phyloP scores from a whole-genome alignment of 2,888 invertebrate genomes.

The Apomyelois bistriatella region DNA sequence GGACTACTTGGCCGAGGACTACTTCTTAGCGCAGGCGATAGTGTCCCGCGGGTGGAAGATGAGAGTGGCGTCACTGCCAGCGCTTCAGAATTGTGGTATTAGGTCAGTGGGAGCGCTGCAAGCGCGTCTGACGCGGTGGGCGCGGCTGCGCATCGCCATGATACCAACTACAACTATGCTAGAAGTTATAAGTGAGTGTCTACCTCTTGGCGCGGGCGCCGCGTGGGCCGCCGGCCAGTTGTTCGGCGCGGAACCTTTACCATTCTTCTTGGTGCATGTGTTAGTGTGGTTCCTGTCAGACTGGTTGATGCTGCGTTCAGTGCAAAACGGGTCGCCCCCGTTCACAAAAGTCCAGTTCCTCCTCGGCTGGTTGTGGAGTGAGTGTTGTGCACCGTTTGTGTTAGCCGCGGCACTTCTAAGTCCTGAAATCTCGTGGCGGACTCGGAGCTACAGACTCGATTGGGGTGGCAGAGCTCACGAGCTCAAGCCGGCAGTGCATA shows the following conservation, averaged over 20 bases:
- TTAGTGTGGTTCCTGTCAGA: conserved; percentile 97
- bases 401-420: conserved; percentile 92
- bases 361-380: conserved; percentile 96
- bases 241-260: conserved; percentile 92
- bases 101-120: conserved; percentile 93
- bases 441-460: conserved; percentile 92
- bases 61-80: conserved; percentile 95
- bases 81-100: conserved; percentile 96
- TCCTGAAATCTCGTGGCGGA: conserved; percentile 96
- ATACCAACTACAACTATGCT: conserved; percentile 93
- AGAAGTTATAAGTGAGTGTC: conserved; percentile 97
- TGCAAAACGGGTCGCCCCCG: conserved; percentile 95
- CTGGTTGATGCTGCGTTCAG: conserved; percentile 93
- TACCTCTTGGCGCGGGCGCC: conserved; percentile 94
- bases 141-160: conserved; percentile 97
- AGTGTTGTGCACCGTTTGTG: conserved; percentile 93
- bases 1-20: conserved; percentile 98
- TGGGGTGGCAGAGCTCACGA: conserved; percentile 98
- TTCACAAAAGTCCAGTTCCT: conserved; percentile 97
- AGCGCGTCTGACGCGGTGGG: conserved; percentile 93
- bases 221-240: conserved; percentile 92
- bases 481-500: conserved; percentile 77
- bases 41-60: conserved; percentile 94
- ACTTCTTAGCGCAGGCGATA: conserved; percentile 96
- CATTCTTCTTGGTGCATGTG: conserved; percentile 95